These are phyloP conservation scores for Amphipoea lucens DNA, from an alignment of 2,888 invertebrate genomes.

Conservation along the genomic window DNA sequence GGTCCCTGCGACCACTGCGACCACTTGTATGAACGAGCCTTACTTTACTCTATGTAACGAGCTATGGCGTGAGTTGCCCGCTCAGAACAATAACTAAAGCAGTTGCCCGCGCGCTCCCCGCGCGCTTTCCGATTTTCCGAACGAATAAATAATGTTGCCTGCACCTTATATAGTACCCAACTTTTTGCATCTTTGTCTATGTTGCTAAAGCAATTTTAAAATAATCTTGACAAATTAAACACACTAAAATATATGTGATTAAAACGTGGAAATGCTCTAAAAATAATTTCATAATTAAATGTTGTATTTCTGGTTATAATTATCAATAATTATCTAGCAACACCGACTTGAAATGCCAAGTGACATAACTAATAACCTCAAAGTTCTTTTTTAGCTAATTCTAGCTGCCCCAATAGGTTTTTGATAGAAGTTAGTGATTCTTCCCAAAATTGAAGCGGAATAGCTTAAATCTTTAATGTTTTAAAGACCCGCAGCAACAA, in stretches of 20 bases:
- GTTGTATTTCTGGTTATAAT: background rate
- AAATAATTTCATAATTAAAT: background rate
- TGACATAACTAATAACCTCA: conserved; percentile 85
- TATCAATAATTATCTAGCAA: conserved; percentile 27
- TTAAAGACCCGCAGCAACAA: conserved; percentile 65
- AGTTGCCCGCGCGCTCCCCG: no score
- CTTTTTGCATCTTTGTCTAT: background rate
- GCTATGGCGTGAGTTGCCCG: no score
- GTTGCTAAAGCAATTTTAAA: background rate
- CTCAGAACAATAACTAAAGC: no score
- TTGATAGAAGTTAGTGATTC: conserved; percentile 44
- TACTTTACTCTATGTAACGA: no score
- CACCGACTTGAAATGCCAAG: conserved; percentile 9
- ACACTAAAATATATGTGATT: background rate
- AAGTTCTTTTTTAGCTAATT: conserved; percentile 60
- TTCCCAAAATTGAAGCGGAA: conserved; percentile 17
- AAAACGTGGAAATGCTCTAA: background rate
- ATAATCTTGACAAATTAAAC: background rate
- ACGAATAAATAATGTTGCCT: background rate
- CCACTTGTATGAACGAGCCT: no score
- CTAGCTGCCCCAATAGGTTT: conserved; percentile 19
- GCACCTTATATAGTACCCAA: no score
- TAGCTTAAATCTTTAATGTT: conserved; percentile 59
- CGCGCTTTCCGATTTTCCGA: background rate
- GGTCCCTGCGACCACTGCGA: no score